Base-by-base conservation (phyloP, 2,888 invertebrate genomes). In the Plemyria rubiginata region DNA sequence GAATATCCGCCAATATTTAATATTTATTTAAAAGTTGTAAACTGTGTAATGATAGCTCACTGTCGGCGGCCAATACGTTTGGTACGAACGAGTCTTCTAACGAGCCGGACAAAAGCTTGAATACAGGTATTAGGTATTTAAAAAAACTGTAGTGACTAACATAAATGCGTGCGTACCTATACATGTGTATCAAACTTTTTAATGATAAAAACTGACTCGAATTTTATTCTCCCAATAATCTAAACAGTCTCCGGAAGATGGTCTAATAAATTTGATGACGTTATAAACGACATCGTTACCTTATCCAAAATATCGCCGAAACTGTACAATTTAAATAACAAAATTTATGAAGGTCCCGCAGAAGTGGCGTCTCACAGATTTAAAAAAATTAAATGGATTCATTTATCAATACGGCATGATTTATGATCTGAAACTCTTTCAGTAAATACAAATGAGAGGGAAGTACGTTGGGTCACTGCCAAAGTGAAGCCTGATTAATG, bases 401-500 rank as follows among this genome's bases (percentile, higher is more conserved):
- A 90, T 90, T 90, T 86, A 90, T 90, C 89, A 90, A 88, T 86
- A 84, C 75, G 79, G 78, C 81, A 87, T 90, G 90, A 90, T 90
- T 90, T 88, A 90, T 88, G 87, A 79, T 81, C 82, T 78, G 78
- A 81, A 90, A 88, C 89, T 89, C 89, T 89, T 88, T 90, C 87
- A 82, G 86, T 87, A 90, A 90, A 90, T 90, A 90, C 90, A 90
- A 90, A 90, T 90, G 90, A 90, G 87, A 78, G 87, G 80, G 84
- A 81, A 85, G 85, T 86, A 85, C 82, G 84, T 88, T 90, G 90
- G 90, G 89, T 88, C 88, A 88, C 84, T 88, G 90, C 90, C 90
- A 90, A 90, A 90, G 87, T 88, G 88, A 82, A 87, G 82, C 78
- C 84, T 90, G 90, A 90, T 90, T 89, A 90, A 90, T 90, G 90